Base-by-base conservation (phyloP, 1,140 invertebrate species). In the Drosophila lini region DNA sequence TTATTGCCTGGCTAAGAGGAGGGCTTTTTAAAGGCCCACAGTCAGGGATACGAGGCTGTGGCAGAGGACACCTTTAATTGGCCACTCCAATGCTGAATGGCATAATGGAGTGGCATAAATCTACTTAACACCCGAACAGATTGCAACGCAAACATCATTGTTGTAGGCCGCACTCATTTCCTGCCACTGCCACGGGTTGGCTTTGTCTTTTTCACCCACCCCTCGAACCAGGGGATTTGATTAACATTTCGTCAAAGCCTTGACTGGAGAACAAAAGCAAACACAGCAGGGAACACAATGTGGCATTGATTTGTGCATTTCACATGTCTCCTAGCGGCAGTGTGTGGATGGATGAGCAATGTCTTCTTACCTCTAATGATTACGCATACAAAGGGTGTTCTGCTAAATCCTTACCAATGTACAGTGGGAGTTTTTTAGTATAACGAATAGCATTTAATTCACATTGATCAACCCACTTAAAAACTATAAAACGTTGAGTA, bases 211-310 rank as follows among this genome's bases (percentile, higher is more conserved):
- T 62, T 40, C 25, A 28, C 41, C 52, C n/a, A 10, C 9, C n/a
- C 36, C 36, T 28, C 25, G 32, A 65, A 62, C 19, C 48, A 5
- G 32, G 15, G 53, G 60, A 85, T 70, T 85, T 74, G 74, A 74
- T 85, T 81, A 81, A 70, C 68, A 78, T 67, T 70, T 74, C 57
- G 55, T 53, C 53, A 44, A 64, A 59, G 57, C 55, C 58, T 45
- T 50, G 67, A 64, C 61, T 60, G 5, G 36, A 68, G 69, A 58
- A 50, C 40, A 59, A 61, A 48, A 36, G 38, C 44, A 65, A 58
- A 64, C 61, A 65, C 53, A 42, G 40, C n/a, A 10, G 36, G 38
- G 15, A 36, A 59, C 32, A 65, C 55, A 65, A 60, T 65, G 62
- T 65, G 67, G 56, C 67, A 71, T 74, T 75, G 52, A 74, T 58